phyloP scores from a whole-genome alignment of 2,797 vertebrate genomes.

The Gastrophryne carolinensis region DNA sequence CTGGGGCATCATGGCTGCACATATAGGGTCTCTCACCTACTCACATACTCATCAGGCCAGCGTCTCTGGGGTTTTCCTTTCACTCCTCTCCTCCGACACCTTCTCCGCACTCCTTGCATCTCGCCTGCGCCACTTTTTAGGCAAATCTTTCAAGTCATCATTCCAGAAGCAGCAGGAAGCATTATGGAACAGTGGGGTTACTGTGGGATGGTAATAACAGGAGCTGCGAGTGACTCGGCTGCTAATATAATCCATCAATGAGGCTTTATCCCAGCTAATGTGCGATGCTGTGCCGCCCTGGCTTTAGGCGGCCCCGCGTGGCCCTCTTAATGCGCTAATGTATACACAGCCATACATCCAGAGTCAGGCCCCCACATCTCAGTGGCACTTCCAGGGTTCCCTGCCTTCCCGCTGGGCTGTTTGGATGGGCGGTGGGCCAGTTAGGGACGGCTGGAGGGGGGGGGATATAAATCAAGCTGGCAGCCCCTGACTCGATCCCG shows the following conservation, averaged over 20 bases:
- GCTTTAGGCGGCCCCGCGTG: conserved; percentile 7
- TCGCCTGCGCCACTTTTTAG: conserved; percentile 9
- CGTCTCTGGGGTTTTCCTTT: conserved; percentile 9
- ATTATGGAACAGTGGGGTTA: conserved; percentile 39
- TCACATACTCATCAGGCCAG: neutral
- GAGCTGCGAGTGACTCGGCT: conserved; percentile 18
- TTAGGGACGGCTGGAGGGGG: conserved; percentile 6
- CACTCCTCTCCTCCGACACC: conserved; percentile 18
- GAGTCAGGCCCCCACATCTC: neutral
- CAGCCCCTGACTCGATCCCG: neutral
- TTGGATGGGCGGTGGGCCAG: conserved; percentile 35
- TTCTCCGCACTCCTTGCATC: conserved; percentile 8
- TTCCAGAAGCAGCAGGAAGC: conserved; percentile 46
- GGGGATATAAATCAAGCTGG: conserved; percentile 13
- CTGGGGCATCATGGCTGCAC: too few relatives aligned
- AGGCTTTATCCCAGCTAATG: conserved; percentile 35
- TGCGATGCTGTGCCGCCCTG: conserved; percentile 5
- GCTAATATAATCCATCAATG: conserved; percentile 44
- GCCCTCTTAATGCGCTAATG: conserved; percentile 10
- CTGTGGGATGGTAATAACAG: conserved; percentile 45
- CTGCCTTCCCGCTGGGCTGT: conserved; percentile 17
- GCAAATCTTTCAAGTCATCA: conserved; percentile 42
- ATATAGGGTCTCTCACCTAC: too few relatives aligned
- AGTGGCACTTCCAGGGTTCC: conserved; percentile 17
- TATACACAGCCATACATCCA: conserved; percentile 18